Base-by-base conservation (phyloP, 2,113 vertebrate genomes). In the Tachysurus fulvidraco region DNA sequence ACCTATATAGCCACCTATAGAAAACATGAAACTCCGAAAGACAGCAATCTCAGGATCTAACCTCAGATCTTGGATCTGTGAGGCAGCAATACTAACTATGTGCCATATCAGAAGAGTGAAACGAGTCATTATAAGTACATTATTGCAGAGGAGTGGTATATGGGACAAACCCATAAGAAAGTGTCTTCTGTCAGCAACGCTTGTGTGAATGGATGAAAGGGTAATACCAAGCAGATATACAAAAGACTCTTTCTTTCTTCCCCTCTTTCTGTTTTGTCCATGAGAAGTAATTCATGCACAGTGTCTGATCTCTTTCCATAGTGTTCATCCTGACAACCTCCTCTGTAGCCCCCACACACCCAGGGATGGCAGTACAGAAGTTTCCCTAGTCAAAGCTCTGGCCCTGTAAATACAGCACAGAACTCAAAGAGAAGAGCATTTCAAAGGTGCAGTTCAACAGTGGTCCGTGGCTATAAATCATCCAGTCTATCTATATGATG, bases 221-320 rank as follows among this genome's bases (percentile, higher is more conserved):
- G 67, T 81, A 84, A 89, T 89, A 74, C 59, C 85, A 57, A 59
- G 50, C 80, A 74, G 14, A 59, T 52, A 80, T 82, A 89, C 86
- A 88, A 88, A 74, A 57, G 73, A 81, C 84, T 81, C 78, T 89
- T 85, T 91, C 65, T 88, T 52, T 30, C 52, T 74, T 25, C 25
- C 12, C 11, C 13, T 44, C 11, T 59, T 73, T 83, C 46, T 87
- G 44, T 81, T 59, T 79, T 1, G 5, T 30, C 28, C 54, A 12
- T 23, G 10, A 69, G 73, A 85, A 59, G 62, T 85, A 89, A 89
- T 87, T 88, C 67, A 83, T 83, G 59, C n/a, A 82, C 74, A 74
- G 79, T 88, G 44, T 83, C 86, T 85, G 85, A 80, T 88, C 59
- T 85, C 82, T 74, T 36, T 83, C 57, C 65, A 88, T 83, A 69